Base-by-base conservation (phyloP, 1,140 invertebrate species). In the Uloborus diversus region DNA sequence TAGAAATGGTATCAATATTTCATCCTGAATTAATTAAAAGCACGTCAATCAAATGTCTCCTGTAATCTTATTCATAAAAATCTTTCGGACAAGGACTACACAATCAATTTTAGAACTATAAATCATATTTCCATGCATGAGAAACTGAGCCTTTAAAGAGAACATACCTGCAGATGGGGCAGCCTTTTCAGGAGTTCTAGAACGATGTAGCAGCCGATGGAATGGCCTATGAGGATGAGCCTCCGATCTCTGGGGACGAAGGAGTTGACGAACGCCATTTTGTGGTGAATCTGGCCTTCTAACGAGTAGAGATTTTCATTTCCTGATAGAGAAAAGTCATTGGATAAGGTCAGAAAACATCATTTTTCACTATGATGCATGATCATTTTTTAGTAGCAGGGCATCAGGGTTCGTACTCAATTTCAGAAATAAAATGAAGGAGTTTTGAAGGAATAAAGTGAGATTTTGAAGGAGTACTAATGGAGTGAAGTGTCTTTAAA, bases 201-300 rank as follows among this genome's bases (percentile, higher is more conserved):
- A 76, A 90, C 89, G 80, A 95, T 92, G 89, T 94, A 94, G 80
- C 90, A 89, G 1, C 94, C 94, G 83, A 96, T 93, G 0, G 94
- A 96, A 88, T 96, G 94, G 1, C 92, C 94, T 81, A 96, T 89
- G 0, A 95, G 83, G 86, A 94, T 90, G 3, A 96, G 84, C 83
- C 89, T 90, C 0, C 90, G 88, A 85, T 92, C 87, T 42, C 87
- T 82, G 4, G 94, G 93, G 68, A 94, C 87, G 83, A 91, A 91
- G 75, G 91, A 88, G 73, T 90, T 88, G 51, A 96, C 91, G 85
- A 96, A 95, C 56, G 90, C 88, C 14, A 90, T 88, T 87, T 96
- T 96, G 84, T 96, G 93, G n/a, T 90, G 83, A n/a, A 94, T 87
- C 88, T 96, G 94, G 7, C 91, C 93, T 70, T 91, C 85, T 23